Conservation (phyloP, 2,797 vertebrate genomes). For the Gallinago nigripennis region DNA sequence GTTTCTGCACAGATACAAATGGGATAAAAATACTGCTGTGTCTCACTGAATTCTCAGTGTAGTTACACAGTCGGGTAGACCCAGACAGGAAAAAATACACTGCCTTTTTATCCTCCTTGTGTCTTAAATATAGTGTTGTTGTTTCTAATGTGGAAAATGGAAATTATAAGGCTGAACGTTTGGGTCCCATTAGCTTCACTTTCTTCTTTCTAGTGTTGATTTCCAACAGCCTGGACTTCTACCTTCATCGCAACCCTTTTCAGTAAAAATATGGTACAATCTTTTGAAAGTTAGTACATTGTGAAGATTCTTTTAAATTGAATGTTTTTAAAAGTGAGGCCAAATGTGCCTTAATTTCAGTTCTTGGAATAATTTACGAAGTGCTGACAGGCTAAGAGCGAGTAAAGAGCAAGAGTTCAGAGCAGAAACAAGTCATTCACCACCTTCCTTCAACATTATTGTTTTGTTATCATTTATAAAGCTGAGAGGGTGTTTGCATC, state of each 20-base stretch:
- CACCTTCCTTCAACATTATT: slow-evolving; percentile 32
- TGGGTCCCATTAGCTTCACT: neutral
- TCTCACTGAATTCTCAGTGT: neutral
- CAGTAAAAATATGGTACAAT: neutral
- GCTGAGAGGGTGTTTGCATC: slow-evolving; percentile 23
- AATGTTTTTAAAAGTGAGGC: slow-evolving; percentile 36
- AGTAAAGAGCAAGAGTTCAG: slow-evolving; percentile 76
- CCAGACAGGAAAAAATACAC: neutral
- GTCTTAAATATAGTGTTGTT: neutral
- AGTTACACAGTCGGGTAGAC: neutral
- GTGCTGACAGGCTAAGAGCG: slow-evolving; percentile 81
- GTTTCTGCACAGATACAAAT: neutral
- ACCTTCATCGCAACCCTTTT: neutral
- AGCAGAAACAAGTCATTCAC: slow-evolving; percentile 74
- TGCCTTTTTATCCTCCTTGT: neutral
- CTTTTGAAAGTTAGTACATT: neutral
- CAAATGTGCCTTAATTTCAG: slow-evolving; percentile 59
- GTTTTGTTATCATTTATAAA: slow-evolving; percentile 49
- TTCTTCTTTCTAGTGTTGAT: neutral
- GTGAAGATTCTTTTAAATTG: slow-evolving; percentile 21
- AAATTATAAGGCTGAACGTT: neutral
- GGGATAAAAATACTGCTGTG: neutral
- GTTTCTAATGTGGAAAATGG: neutral
- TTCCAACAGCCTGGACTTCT: neutral
- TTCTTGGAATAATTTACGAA: slow-evolving; percentile 80